Evolutionary conservation across 1,140 invertebrate species (phyloP), one percentile per base, ranked within the genome.

Genomic region (Teleopsis dalmanni): DNA sequence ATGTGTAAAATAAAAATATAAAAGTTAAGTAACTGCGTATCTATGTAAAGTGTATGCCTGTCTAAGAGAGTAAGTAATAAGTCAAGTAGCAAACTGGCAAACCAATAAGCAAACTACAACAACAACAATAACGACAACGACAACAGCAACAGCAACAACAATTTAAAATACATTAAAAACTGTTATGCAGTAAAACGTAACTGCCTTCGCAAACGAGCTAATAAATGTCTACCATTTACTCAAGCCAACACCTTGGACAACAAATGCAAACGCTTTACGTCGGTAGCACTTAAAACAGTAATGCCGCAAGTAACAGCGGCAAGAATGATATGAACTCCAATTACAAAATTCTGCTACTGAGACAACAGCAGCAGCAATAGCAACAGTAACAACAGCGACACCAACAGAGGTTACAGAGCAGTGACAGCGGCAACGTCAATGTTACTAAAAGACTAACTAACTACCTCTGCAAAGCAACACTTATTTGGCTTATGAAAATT

Each of bases 141-240:
- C 25, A 43, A 43, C 27, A 43, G 41, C 25, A 13, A 13, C 31
- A 7, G 27, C 31, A n/a, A 27, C 21, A 9, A 27, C 31, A 6
- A 16, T 10, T 11, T 22, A 11, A 27, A 11, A 43, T 14, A 29
- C 41, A 43, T 8, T 19, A 16, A 43, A 42, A 14, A 18, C 16
- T 16, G 8, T 10, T 4, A 41, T 22, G 31, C 9, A 46, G 29
- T 35, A 25, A 46, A 46, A 46, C 44, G 44, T 18, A 18, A 29
- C 44, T 26, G 19, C 22, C 22, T 35, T 23, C 19, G 35, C 42
- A 46, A 46, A 46, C 44, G 44, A 46, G 44, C 44, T 46, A 46
- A 46, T 46, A 46, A 46, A 46, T 46, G 44, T 46, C 44, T 33
- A 29, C 44, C 31, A 46, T 46, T 46, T 46, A 35, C 33, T 46